phyloP scores from a whole-genome alignment of 2,797 vertebrate species.

The Zonotrichia albicollis region DNA sequence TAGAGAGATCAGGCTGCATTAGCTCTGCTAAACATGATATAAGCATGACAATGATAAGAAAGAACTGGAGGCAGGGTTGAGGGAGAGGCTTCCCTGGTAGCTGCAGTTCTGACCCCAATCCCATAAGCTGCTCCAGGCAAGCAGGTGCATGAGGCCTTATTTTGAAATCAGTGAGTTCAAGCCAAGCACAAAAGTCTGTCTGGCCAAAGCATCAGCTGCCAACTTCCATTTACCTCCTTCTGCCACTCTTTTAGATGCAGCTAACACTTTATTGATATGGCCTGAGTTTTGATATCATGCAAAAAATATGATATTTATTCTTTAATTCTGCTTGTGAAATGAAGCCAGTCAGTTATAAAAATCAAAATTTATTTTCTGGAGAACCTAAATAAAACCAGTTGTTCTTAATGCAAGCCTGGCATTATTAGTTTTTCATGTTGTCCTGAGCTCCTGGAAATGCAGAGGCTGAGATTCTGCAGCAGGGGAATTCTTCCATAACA shows the following conservation, averaged over 20 bases:
- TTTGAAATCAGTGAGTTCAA: slow-evolving; percentile 19
- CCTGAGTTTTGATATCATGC: not conserved
- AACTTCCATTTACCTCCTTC: not conserved
- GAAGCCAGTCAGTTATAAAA: not conserved
- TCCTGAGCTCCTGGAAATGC: not conserved
- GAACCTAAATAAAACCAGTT: not conserved
- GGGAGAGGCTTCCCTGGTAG: not conserved
- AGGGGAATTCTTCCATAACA: not conserved
- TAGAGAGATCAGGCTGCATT: slow-evolving; percentile 22
- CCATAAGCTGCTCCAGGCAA: slow-evolving; percentile 37
- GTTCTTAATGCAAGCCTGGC: not conserved
- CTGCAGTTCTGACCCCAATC: slow-evolving; percentile 46
- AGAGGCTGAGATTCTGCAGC: not conserved
- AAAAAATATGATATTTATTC: not conserved
- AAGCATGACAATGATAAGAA: not conserved
- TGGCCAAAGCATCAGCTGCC: not conserved
- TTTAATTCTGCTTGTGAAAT: not conserved
- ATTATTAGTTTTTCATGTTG: not conserved
- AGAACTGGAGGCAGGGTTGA: slow-evolving; percentile 23
- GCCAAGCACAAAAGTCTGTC: slow-evolving; percentile 12
- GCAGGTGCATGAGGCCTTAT: slow-evolving; percentile 17
- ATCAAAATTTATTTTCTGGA: not conserved
- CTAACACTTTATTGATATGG: not conserved
- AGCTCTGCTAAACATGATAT: not conserved
- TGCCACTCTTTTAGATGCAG: not conserved